These are phyloP conservation scores for Halcyon smyrnensis DNA, from an alignment of 2,797 vertebrate genomes.

Conservation along the genomic window DNA sequence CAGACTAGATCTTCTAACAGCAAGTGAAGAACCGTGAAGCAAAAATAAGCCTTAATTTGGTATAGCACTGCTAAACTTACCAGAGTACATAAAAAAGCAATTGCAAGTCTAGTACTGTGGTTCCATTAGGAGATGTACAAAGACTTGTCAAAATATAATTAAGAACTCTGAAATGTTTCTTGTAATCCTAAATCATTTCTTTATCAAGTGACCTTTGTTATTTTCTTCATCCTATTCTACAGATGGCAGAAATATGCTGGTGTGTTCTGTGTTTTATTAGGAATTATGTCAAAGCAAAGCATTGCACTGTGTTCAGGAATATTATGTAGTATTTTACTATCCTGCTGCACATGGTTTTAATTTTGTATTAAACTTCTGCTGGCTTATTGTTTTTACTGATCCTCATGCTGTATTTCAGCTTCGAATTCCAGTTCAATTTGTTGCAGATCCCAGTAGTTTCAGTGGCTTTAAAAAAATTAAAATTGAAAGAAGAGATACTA, in stretches of 20 bases:
- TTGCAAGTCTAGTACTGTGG: neutral
- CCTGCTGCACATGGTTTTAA: slow-evolving; percentile 69
- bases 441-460: slow-evolving; percentile 43
- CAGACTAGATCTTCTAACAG: neutral
- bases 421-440: slow-evolving; percentile 54
- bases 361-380: slow-evolving; percentile 64
- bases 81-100: slow-evolving; percentile 34
- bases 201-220: slow-evolving; percentile 3
- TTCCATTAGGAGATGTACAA: slow-evolving; percentile 33
- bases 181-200: neutral
- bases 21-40: slow-evolving; percentile 32
- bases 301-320: slow-evolving; percentile 5
- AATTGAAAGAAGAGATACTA: neutral
- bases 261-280: slow-evolving; percentile 37
- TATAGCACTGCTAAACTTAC: slow-evolving; percentile 34
- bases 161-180: neutral
- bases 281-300: slow-evolving; percentile 58
- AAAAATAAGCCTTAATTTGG: slow-evolving; percentile 62
- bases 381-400: slow-evolving; percentile 73
- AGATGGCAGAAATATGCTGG: slow-evolving; percentile 23
- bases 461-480: neutral
- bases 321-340: slow-evolving; percentile 59
- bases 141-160: slow-evolving; percentile 53
- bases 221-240: slow-evolving; percentile 24
- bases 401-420: slow-evolving; percentile 63